Conservation (phyloP, 2,888 invertebrate species). For the Tenthredo distinguenda region DNA sequence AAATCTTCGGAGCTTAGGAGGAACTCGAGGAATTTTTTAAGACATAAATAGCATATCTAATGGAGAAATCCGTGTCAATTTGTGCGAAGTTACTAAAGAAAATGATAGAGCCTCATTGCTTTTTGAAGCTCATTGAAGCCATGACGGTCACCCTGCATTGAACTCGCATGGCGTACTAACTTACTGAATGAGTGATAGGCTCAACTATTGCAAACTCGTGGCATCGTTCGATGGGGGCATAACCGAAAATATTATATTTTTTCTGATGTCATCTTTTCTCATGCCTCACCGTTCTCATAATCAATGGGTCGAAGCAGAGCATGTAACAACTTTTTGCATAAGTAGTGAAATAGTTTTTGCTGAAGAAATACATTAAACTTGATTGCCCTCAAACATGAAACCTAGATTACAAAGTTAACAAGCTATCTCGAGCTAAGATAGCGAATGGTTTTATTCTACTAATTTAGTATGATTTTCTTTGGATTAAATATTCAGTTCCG, state of each 20-base stretch:
- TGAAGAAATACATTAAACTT: not conserved
- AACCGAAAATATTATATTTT: not conserved
- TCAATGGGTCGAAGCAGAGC: not conserved
- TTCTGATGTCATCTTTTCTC: not conserved
- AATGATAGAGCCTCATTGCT: not conserved
- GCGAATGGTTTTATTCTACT: not conserved
- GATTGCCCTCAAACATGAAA: not conserved
- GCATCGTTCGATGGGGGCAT: not conserved
- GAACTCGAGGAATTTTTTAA: too few species aligned
- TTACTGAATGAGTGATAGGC: not conserved
- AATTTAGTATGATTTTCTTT: not conserved
- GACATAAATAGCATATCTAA: too few species aligned
- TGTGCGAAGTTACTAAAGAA: not conserved
- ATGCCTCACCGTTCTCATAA: not conserved
- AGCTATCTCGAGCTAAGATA: not conserved
- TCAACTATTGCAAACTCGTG: not conserved
- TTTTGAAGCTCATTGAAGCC: not conserved
- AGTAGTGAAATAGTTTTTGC: not conserved
- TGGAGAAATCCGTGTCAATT: not conserved
- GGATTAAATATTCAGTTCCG: not conserved
- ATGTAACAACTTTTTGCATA: not conserved
- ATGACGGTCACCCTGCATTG: not conserved
- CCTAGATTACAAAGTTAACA: not conserved
- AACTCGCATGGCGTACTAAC: not conserved
- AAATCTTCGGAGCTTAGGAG: too few species aligned